Evolutionary conservation across 2,888 invertebrate species (phyloP).

Genomic region (Galeopsomyia nigrocyanea): DNA sequence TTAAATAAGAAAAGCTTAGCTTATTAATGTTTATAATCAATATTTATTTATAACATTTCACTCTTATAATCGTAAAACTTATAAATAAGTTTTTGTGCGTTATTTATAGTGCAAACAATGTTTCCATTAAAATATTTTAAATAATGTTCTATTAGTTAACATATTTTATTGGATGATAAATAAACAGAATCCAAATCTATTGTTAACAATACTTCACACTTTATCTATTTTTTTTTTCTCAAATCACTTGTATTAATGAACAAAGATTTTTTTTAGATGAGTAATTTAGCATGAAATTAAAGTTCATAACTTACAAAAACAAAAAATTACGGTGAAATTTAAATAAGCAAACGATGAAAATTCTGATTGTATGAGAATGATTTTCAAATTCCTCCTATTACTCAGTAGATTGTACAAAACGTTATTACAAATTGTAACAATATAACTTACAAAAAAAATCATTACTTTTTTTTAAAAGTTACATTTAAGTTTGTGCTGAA

Average conservation of each 20-base stretch:
- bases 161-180: constrained; percentile 6
- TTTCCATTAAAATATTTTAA: constrained; percentile 40
- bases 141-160: constrained; percentile 21
- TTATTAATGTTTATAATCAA: constrained; percentile 25
- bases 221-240: too few species aligned
- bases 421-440: constrained; percentile 45
- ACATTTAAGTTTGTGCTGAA: constrained; percentile 34
- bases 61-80: constrained; percentile 40
- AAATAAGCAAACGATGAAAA: too few species aligned
- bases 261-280: too few species aligned
- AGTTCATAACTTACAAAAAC: too few species aligned
- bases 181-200: constrained; percentile 30
- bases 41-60: constrained; percentile 42
- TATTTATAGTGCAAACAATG: constrained; percentile 48
- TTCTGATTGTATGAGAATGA: too few species aligned
- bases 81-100: constrained; percentile 40
- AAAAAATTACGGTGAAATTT: too few species aligned
- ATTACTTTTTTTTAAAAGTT: constrained; percentile 19
- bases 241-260: too few species aligned
- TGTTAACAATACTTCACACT: constrained; percentile 15
- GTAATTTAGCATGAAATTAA: too few species aligned
- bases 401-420: constrained; percentile 43
- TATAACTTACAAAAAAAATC: constrained; percentile 45
- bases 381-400: constrained; percentile 18
- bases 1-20: too few species aligned